Percentiles rank a stretch among this genome's conserved stretches.
Conservation (phyloP, 2,113 vertebrate species). For the Neodon shergylaensis region DNA sequence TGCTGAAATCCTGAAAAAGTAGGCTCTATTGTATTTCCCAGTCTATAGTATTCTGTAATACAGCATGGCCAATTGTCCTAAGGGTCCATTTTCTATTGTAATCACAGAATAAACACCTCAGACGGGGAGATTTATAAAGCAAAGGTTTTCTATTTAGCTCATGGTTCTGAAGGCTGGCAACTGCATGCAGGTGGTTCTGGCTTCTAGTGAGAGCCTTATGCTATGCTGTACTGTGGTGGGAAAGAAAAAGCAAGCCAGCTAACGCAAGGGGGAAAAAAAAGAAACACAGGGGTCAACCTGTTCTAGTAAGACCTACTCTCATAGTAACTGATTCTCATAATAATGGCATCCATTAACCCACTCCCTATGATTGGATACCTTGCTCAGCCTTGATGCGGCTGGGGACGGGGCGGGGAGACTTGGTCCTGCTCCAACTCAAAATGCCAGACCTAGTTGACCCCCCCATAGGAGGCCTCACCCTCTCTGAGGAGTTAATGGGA, state of each 20-base stretch:
- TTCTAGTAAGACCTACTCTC: neutral
- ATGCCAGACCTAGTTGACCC: too few relatives aligned
- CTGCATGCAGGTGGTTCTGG: neutral
- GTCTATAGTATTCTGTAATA: neutral
- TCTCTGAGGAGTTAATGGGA: too few relatives aligned
- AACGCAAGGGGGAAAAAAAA: neutral
- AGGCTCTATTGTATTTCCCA: neutral
- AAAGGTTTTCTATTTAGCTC: neutral
- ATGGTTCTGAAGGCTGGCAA: neutral
- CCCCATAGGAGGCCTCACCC: too few relatives aligned
- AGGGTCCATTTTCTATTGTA: neutral
- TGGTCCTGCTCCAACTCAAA: too few relatives aligned
- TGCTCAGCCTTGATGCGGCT: too few relatives aligned
- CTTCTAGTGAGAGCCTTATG: neutral
- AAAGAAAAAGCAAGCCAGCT: neutral
- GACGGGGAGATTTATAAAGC: neutral
- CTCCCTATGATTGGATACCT: too few relatives aligned
- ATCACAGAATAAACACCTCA: neutral
- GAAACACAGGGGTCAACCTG: neutral
- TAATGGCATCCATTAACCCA: neutral
- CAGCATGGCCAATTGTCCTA: neutral
- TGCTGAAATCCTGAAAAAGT: neutral
- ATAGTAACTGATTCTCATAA: neutral
- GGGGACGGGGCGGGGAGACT: too few relatives aligned
- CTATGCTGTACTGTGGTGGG: neutral